Conservation (phyloP, 2,797 vertebrate genomes). For the Myripristis murdjan region DNA sequence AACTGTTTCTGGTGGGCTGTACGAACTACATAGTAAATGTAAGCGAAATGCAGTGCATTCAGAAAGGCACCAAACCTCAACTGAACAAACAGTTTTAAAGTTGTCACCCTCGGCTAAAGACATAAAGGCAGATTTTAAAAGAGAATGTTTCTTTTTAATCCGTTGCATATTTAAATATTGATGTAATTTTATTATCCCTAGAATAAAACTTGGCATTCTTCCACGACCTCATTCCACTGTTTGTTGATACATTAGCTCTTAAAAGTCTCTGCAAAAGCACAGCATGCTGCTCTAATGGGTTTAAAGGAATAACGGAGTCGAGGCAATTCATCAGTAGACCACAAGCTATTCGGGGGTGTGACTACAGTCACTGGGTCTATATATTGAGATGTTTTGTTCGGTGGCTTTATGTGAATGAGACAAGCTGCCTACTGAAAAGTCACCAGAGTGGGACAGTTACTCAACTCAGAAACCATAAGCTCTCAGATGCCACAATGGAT, state of each 20-base stretch:
- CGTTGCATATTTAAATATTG: too few relatives aligned
- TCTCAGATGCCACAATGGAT: slow-evolving; percentile 82
- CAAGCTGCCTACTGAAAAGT: slow-evolving; percentile 69
- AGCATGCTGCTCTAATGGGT: slow-evolving; percentile 12
- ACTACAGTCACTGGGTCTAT: slow-evolving; percentile 85
- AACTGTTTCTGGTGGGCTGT: background rate
- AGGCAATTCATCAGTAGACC: slow-evolving; percentile 67
- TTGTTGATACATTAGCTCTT: background rate
- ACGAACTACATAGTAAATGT: background rate
- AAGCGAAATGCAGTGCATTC: background rate
- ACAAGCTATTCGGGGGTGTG: slow-evolving; percentile 82
- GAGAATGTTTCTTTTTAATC: too few relatives aligned
- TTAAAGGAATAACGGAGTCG: slow-evolving; percentile 49
- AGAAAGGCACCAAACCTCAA: background rate
- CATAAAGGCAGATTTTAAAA: too few relatives aligned
- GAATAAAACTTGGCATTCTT: background rate
- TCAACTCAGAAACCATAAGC: slow-evolving; percentile 44
- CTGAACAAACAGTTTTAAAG: background rate
- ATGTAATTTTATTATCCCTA: too few relatives aligned
- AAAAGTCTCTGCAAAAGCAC: background rate
- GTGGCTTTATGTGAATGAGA: slow-evolving; percentile 78
- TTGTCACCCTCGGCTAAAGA: too few relatives aligned
- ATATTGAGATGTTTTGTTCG: slow-evolving; percentile 84
- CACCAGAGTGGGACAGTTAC: slow-evolving; percentile 49
- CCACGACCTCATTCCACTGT: background rate